Base-by-base conservation (phyloP, 1,140 invertebrate genomes). In the Zophobas atratus region DNA sequence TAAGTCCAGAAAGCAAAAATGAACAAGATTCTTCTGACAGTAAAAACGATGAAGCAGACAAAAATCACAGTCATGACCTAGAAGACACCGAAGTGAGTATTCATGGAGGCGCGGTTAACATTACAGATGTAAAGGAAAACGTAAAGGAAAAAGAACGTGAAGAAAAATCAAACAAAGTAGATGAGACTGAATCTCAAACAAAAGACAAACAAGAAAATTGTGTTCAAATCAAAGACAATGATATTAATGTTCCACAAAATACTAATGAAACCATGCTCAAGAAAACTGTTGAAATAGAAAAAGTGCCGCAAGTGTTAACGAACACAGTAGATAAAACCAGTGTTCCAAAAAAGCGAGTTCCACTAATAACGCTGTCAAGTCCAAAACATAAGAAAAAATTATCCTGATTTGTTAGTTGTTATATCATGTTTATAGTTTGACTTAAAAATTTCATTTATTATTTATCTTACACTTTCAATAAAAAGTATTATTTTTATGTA, bases 351-450 rank as follows among this genome's bases (percentile, higher is more conserved):
- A 84, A 93, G 41, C 86, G 93, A 80, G 92, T 94, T 1, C 88
- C 90, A 75, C 90, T 94, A 77, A 93, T 93, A 41, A 95, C 93
- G 36, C 85, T 95, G 41, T 93, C 92, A 1, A 94, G 93, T 83
- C 93, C 93, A 43, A 94, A 93, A 84, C 90, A 89, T 76, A 86
- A 87, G 79, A 93, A 91, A 85, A 92, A 92, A 79, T 56, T 53
- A 35, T 36, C 46, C 67, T 46, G 53, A 53, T 74, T n/a, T 72
- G 20, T 72, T 55, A 43, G 8, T 38, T 56, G 56, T 34, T 41
- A 43, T 51, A 74, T 74, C 38, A n/a, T 74, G 32, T 56, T 74
- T 36, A 73, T 36, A 48, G 8, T 53, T 56, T 43, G 6, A 55
- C 36, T n/a, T 72, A 43, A 43, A 32, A 20, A 41, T 41, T 70